Conservation (phyloP, 2,888 invertebrate genomes). For the Nemotelus nigrinus region DNA sequence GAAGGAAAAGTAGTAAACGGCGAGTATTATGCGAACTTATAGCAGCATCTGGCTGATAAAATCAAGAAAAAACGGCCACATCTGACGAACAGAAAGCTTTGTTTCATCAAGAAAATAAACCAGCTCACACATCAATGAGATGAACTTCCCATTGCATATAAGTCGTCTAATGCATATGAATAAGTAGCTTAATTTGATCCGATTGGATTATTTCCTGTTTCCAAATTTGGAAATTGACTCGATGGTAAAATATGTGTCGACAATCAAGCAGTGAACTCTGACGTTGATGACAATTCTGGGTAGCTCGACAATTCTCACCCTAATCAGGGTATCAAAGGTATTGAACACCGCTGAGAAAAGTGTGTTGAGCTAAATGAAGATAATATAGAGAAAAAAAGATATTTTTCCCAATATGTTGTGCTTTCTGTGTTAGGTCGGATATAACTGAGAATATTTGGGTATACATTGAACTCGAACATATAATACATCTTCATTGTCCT, state of each 20-base stretch:
- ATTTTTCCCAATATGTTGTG: neutral
- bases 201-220: neutral
- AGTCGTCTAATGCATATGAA: neutral
- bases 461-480: too few species aligned
- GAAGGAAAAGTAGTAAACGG: neutral
- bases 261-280: conserved; percentile 5
- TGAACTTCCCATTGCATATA: neutral
- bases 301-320: conserved; percentile 14
- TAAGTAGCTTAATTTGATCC: neutral
- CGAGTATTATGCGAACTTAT: neutral
- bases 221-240: neutral
- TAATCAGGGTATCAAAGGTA: conserved; percentile 25
- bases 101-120: neutral
- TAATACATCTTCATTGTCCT: too few species aligned
- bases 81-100: neutral
- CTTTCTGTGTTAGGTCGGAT: neutral
- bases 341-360: conserved; percentile 22
- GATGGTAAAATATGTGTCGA: neutral
- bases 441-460: neutral
- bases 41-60: neutral
- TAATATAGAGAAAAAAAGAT: neutral
- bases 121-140: conserved; percentile 1
- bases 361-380: conserved; percentile 13
- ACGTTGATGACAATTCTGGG: conserved; percentile 27
- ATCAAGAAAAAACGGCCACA: neutral